Conservation (phyloP, 1,140 invertebrate species). For the Anastatus disparis region DNA sequence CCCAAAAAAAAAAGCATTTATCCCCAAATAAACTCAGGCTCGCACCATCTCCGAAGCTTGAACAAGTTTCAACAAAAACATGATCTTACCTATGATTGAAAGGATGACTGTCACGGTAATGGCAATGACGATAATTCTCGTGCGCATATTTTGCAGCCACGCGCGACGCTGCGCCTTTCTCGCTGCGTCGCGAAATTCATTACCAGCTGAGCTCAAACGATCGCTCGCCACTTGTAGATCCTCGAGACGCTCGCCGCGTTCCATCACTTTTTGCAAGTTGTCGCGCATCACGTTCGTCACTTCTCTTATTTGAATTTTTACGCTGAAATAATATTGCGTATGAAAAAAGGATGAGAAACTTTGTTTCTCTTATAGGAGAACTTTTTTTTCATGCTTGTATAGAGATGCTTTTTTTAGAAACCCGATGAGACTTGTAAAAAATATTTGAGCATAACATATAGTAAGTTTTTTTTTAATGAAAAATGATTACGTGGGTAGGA, state of each 20-base stretch:
- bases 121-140: constrained; percentile 56
- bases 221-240: constrained; percentile 70
- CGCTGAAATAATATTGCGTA: constrained; percentile 58
- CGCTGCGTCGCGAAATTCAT: constrained; percentile 67
- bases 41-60: neutral
- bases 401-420: no score
- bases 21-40: neutral
- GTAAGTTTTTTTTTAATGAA: no score
- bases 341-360: no score
- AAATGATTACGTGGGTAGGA: no score
- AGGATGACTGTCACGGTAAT: constrained; percentile 55
- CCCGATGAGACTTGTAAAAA: no score
- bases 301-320: constrained; percentile 69
- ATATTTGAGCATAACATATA: no score
- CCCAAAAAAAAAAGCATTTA: neutral
- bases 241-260: constrained; percentile 69
- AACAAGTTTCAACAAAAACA: no score
- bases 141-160: constrained; percentile 68
- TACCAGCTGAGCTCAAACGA: constrained; percentile 62
- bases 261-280: constrained; percentile 70
- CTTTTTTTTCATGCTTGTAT: no score
- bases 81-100: constrained; percentile 58
- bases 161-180: constrained; percentile 64
- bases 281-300: constrained; percentile 70
- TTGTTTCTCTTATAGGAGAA: no score